phyloP scores from a whole-genome alignment of 2,888 invertebrate species.

The Eumacrocentrus americanus region DNA sequence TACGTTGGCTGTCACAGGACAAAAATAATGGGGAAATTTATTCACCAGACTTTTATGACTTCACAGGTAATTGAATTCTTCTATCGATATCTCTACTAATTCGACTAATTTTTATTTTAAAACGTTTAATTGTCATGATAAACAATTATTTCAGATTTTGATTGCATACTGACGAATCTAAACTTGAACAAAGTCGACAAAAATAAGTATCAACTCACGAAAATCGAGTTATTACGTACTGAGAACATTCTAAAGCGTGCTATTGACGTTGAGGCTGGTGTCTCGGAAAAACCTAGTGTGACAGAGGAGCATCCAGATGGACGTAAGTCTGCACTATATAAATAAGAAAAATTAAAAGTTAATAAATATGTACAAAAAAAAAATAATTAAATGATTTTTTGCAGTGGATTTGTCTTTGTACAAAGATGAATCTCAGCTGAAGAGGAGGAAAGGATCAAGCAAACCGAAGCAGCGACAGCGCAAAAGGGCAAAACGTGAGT shows the following conservation, averaged over 20 bases:
- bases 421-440: conserved; percentile 82
- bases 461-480: conserved; percentile 58
- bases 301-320: conserved; percentile 88
- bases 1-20: conserved; percentile 87
- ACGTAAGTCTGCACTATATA: conserved; percentile 65
- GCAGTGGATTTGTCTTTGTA: conserved; percentile 84
- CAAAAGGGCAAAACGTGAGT: conserved; percentile 48
- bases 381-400: conserved; percentile 1
- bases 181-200: conserved; percentile 76
- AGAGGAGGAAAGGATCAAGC: conserved; percentile 64
- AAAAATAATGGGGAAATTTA: conserved; percentile 75
- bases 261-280: conserved; percentile 79
- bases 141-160: conserved; percentile 81
- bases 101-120: too few species aligned
- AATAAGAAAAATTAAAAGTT: conserved; percentile 9
- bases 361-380: neutral
- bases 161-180: conserved; percentile 86
- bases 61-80: conserved; percentile 68
- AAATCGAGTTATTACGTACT: conserved; percentile 78
- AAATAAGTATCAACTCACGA: conserved; percentile 73
- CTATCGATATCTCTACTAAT: conserved; percentile 31
- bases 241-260: conserved; percentile 84
- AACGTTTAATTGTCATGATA: too few species aligned
- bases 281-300: conserved; percentile 68
- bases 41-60: conserved; percentile 88